phyloP scores from a whole-genome alignment of 2,797 vertebrate genomes.

The Centroberyx gerrardi region DNA sequence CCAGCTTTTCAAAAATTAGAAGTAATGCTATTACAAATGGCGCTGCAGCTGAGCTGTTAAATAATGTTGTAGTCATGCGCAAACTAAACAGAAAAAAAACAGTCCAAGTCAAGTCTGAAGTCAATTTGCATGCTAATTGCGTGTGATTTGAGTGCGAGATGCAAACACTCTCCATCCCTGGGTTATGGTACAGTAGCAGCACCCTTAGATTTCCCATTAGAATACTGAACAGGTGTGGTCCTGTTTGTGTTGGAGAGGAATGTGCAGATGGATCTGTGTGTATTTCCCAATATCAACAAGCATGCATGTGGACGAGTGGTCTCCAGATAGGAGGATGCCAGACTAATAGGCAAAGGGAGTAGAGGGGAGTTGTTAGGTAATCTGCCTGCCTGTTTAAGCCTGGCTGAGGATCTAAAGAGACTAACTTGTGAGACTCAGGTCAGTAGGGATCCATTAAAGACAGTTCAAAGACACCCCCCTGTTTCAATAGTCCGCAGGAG shows the following conservation, averaged over 20 bases:
- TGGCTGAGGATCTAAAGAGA: constrained; percentile 59
- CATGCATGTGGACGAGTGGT: constrained; percentile 20
- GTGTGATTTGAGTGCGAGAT: no score
- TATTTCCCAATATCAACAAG: constrained; percentile 65
- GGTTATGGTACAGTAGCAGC: constrained; percentile 21
- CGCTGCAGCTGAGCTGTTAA: no score
- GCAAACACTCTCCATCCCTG: not conserved
- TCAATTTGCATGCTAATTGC: not conserved
- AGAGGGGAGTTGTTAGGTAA: constrained; percentile 44
- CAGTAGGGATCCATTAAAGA: constrained; percentile 52
- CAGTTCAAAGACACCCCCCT: constrained; percentile 51
- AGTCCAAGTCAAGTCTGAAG: no score
- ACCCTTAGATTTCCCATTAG: constrained; percentile 29
- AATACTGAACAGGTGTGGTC: constrained; percentile 53
- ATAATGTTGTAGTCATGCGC: no score
- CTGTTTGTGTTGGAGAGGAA: constrained; percentile 64
- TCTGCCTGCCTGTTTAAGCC: constrained; percentile 35
- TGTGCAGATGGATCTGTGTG: constrained; percentile 59
- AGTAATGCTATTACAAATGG: no score
- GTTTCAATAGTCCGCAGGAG: constrained; percentile 46
- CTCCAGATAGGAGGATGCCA: constrained; percentile 14
- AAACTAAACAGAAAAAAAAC: no score
- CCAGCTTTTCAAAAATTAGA: no score
- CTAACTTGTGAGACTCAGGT: constrained; percentile 57
- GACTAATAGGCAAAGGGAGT: constrained; percentile 3